phyloP scores from a whole-genome alignment of 2,888 invertebrate genomes.

The Entomobrya proxima region DNA sequence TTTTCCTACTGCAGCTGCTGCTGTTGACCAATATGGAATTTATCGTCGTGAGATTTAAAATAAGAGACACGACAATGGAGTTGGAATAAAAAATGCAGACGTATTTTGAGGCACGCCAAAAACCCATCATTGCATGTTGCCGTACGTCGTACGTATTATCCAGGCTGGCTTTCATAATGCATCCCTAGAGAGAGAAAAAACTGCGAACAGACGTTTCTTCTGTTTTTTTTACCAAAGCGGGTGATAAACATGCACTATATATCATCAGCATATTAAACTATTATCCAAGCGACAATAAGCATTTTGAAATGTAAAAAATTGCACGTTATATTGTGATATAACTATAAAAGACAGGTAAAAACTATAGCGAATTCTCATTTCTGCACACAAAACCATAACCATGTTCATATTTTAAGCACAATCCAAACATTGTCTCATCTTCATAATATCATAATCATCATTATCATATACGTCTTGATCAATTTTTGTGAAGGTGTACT shows the following conservation, averaged over 20 bases:
- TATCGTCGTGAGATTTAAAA: conserved; percentile 34
- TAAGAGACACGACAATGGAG: not conserved
- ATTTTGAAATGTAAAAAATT: conserved; percentile 15
- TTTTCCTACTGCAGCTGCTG: not conserved
- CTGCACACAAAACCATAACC: not conserved
- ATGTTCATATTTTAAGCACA: conserved; percentile 13
- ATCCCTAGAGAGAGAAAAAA: not conserved
- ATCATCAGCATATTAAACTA: conserved; percentile 24
- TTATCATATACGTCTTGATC: not conserved
- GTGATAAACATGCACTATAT: conserved; percentile 4
- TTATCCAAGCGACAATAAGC: conserved; percentile 1
- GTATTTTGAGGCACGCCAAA: conserved; percentile 51
- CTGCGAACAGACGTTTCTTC: not conserved
- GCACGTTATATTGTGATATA: too few species aligned
- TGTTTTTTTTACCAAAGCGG: conserved; percentile 14
- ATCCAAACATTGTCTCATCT: too few species aligned
- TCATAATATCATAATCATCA: conserved; percentile 4
- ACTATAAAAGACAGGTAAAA: not conserved
- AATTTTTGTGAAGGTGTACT: conserved; percentile 33
- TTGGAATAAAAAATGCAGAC: conserved; percentile 4
- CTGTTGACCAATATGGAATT: conserved; percentile 39
- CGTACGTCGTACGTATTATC: not conserved
- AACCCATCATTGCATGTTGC: conserved; percentile 14
- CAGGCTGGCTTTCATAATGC: not conserved
- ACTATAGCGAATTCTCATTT: conserved; percentile 7